Percentiles rank a stretch among this genome's conserved stretches.
Evolutionary conservation across 2,113 vertebrate species (phyloP).

Genomic region (Pterocles orientalis): DNA sequence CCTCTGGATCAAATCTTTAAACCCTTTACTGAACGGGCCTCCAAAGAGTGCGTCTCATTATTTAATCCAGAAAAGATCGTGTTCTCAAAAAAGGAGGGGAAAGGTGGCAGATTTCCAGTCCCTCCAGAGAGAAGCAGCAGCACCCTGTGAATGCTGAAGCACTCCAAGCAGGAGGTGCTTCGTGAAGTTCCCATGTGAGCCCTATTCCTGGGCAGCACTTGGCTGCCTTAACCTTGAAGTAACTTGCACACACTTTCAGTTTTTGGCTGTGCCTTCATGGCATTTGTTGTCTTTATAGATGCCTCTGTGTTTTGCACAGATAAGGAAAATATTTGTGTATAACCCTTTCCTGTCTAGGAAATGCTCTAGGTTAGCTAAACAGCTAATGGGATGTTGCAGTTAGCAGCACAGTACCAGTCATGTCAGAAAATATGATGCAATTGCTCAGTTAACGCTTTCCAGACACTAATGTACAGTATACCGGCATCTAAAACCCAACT

Average conservation of each 20-base stretch:
- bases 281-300: background rate
- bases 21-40: background rate
- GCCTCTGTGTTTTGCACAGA: background rate
- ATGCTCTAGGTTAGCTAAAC: background rate
- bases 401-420: background rate
- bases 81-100: background rate
- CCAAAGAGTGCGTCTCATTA: background rate
- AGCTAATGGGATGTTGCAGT: background rate
- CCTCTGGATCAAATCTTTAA: background rate
- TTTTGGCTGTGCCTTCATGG: background rate
- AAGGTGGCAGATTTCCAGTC: background rate
- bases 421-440: background rate
- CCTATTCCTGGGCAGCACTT: background rate
- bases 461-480: background rate
- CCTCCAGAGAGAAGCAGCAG: background rate
- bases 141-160: background rate
- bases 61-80: background rate
- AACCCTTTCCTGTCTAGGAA: slow-evolving; percentile 1
- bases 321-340: background rate
- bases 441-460: background rate
- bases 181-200: background rate
- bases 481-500: background rate
- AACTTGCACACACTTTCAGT: background rate
- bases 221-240: background rate
- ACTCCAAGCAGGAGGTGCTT: background rate